Base-by-base conservation (phyloP, 2,113 vertebrate species). In the Lepus europaeus region DNA sequence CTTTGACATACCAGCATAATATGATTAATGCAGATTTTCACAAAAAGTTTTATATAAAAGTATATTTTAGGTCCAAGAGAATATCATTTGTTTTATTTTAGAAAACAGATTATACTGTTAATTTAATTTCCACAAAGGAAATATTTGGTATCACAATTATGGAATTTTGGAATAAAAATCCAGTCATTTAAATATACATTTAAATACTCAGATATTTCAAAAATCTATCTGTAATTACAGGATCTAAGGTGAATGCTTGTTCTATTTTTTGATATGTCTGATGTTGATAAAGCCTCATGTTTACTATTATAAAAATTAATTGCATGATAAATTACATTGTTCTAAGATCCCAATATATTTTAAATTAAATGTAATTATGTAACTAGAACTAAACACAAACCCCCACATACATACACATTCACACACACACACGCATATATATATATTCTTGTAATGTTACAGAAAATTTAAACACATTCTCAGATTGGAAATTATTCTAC, bases 281-380 rank as follows among this genome's bases (percentile, higher is more conserved):
- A 73, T 6, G 14, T 84, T 64, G 59, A 90, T 82, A 69, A 39
- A 0, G 14, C 51, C 6, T 94, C 19, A 70, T 16, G 4, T 22
- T 86, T 89, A 49, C 56, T 45, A 53, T 87, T 90, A 83, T 19
- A 29, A 90, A 61, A 63, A 33, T 66, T n/a, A 83, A 79, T 45
- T 45, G 45, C 45, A 45, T 45, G 45, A 45, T 45, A 45, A 45
- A 45, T 84, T 64, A 51, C 2, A 29, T 51, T 16, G 94, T 27
- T 95, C 39, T 64, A 79, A 80, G 8, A 13, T 13, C 0, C 0
- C 3, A 27, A 45, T n/a, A 3, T 56, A 49, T 51, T 1, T 49
- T 90, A 96, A 76, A 39, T 2, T 64, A 66, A 56, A 29, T 0
- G 70, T 64, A 73, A 69, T 66, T 89, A 59, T n/a, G 17, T 86